Evolutionary conservation across 2,113 vertebrate species (phyloP).

Genomic region (Geothlypis trichas): DNA sequence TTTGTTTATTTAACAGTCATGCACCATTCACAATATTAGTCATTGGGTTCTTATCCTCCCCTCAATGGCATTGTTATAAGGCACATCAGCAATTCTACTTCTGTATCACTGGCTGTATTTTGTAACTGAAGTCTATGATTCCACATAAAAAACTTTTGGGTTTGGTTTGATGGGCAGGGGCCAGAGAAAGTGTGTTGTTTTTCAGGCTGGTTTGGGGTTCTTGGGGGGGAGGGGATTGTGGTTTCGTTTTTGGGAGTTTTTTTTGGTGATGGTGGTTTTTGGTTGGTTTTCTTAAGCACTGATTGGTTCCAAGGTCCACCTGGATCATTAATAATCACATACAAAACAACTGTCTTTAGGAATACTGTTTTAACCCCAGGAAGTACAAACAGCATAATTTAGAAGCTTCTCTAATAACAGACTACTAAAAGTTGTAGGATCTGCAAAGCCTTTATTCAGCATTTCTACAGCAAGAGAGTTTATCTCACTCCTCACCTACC

Average conservation of each 20-base stretch:
- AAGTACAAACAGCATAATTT: not conserved
- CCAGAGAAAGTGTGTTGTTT: not conserved
- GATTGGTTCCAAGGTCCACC: not conserved
- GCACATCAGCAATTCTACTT: not conserved
- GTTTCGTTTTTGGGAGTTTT: not conserved
- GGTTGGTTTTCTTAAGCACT: not conserved
- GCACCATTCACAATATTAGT: conserved; percentile 8
- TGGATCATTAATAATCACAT: not conserved
- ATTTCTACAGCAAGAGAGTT: not conserved
- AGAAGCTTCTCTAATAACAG: not conserved
- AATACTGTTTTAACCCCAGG: not conserved
- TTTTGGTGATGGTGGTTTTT: not conserved
- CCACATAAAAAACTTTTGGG: not conserved
- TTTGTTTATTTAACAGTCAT: conserved; percentile 45
- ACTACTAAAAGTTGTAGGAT: not conserved
- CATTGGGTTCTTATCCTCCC: not conserved
- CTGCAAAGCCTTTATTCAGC: not conserved
- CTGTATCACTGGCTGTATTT: not conserved
- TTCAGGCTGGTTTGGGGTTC: not conserved
- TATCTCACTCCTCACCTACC: not conserved
- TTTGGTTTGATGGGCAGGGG: not conserved
- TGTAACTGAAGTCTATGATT: not conserved
- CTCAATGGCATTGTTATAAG: not conserved
- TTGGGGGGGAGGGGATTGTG: too few relatives aligned
- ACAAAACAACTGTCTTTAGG: not conserved